Conservation (phyloP, 92 coral and sea anemone species). For the Palythoa grandiflora region DNA sequence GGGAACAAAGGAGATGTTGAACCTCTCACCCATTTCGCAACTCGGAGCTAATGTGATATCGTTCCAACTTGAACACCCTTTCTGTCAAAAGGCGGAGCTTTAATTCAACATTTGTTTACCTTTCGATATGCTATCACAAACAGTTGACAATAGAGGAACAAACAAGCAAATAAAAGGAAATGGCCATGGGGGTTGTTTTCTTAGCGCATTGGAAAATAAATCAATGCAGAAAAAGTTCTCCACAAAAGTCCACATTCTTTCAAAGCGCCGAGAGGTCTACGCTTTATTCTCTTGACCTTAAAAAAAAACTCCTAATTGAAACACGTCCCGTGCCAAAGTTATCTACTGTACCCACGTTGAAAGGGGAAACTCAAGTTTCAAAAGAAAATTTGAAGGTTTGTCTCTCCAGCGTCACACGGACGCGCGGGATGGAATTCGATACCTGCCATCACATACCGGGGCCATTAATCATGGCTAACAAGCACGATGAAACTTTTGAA, state of each 20-base stretch:
- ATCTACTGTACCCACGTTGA: conserved; percentile 43
- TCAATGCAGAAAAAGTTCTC: neutral
- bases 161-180: conserved; percentile 26
- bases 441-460: conserved; percentile 45
- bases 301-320: conserved; percentile 8
- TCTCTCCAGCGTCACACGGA: conserved; percentile 35
- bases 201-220: conserved; percentile 3
- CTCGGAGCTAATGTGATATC: neutral
- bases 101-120: conserved; percentile 17
- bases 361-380: conserved; percentile 45
- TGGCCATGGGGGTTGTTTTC: conserved; percentile 11
- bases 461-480: conserved; percentile 51
- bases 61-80: neutral
- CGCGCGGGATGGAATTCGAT: conserved; percentile 48
- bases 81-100: conserved; percentile 23
- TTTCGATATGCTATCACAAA: conserved; percentile 30
- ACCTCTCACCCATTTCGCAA: conserved; percentile 19
- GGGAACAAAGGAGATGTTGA: neutral
- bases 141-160: conserved; percentile 27
- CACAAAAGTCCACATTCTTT: neutral
- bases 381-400: conserved; percentile 23
- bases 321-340: neutral
- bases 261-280: conserved; percentile 26
- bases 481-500: conserved; percentile 52
- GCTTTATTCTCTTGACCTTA: conserved; percentile 34